Base-by-base conservation (phyloP, 2,888 invertebrate species). In the Masnerella sp. region DNA sequence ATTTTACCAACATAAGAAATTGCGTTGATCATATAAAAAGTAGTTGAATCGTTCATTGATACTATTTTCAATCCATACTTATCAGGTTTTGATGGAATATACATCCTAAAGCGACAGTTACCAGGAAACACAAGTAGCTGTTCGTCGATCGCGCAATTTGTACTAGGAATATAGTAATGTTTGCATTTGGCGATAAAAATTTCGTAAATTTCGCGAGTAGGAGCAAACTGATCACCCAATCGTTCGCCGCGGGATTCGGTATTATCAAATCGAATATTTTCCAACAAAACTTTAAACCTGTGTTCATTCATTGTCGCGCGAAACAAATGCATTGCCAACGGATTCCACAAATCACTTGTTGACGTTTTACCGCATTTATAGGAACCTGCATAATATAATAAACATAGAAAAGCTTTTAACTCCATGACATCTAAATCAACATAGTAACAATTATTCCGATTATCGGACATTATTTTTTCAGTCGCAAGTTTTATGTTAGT, bases 1-100 rank as follows among this genome's bases (percentile, higher is more conserved):
- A 43, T 58, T 56, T 56, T 51, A 18, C 59, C 56, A 15, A 73
- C 45, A 15, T 76, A 67, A 14, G 76, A 62, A 25, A 76, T 65
- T 11, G 56, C 61, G 17, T 64, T 32, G 5, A 75, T 56, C 49
- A 67, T 52, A 20, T 62, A 49, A 42, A 18, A 40, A 11, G 56
- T 59, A 12, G 20, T 15, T 12, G 68, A 51, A 32, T 59, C 58
- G 42, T 59, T 68, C 38, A 68, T 36, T 1, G 52, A 59, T 30
- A 61, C 8, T 34, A 61, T 40, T 18, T 69, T 61, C 42, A 69
- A 25, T 7, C 56, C 67, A 22, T 54, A 65, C 17, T 45, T 65
- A 17, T 65, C 58, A 9, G 67, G 67, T 51, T 68, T 58, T 14
- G 49, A 49, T 32, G 58, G 47, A 14, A 68, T 49, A 42, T 45